Base-by-base conservation (phyloP, 2,797 vertebrate genomes). In the Petrocephalus schoutedeni region DNA sequence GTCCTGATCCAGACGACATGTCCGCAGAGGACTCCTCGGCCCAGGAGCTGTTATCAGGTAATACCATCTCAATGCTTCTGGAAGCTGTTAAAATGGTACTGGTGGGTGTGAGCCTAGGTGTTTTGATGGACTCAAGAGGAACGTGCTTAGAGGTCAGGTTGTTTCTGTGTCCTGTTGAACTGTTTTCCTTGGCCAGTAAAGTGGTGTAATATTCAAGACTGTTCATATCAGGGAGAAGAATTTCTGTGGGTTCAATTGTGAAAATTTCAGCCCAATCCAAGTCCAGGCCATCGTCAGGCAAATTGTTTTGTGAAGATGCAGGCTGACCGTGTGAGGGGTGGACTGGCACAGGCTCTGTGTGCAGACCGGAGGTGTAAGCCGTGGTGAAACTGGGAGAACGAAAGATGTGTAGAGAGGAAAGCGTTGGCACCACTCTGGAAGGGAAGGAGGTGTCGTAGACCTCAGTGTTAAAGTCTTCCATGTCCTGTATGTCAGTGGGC, bases 381-480 rank as follows among this genome's bases (percentile, higher is more conserved):
- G 92, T 92, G 6, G 92, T 90, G 54, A 94, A 85, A 89, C 93
- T 92, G 90, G 89, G 85, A 91, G 91, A 90, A 80, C 89, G 21
- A 12, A 0, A 49, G 51, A 92, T 0, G 0, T 93, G 88, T 56
- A 87, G 93, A 19, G 97, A 97, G 71, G 96, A 96, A 1, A 97
- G 93, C 0, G 95, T 92, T 53, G 96, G 91, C 0, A 95, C 88
- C 0, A 96, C 96, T 21, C 97, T 95, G 9, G 94, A 91, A 0
- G 97, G 96, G 90, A 97, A 97, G 89, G 93, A 89, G 0, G 96
- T 97, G 92, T 97, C 95, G 54, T 97, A 97, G 19, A 93, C 92
- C 90, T 97, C 94, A 6, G 92, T 94, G 51, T 91, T 87, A 12
- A 95, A 94, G 58, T 97, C 96, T 89, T 97, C 97, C 23, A 95